Evolutionary conservation across 2,888 invertebrate species (phyloP).

Genomic region (Drosophila birchii): DNA sequence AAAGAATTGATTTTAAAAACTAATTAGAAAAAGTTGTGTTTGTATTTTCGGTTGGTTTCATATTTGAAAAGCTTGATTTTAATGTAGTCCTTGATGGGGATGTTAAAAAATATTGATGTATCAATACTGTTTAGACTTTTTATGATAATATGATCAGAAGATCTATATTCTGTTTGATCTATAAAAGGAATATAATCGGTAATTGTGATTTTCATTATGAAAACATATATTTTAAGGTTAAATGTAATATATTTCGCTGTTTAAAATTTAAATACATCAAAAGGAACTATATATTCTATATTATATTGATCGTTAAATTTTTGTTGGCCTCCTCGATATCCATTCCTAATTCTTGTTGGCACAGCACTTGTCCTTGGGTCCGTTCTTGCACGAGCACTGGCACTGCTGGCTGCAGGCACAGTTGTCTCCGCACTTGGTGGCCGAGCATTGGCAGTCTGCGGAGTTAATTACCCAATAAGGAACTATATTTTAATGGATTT

Average conservation of each 20-base stretch:
- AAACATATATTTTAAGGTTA: not conserved
- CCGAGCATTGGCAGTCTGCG: slow-evolving; percentile 72
- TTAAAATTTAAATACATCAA: not conserved
- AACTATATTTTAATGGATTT: not conserved
- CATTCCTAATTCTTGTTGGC: slow-evolving; percentile 51
- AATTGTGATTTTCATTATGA: not conserved
- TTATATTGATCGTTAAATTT: not conserved
- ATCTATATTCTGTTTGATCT: no score
- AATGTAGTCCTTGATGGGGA: slow-evolving; percentile 37
- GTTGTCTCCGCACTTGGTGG: slow-evolving; percentile 73
- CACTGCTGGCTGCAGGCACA: slow-evolving; percentile 75
- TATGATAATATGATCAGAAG: not conserved
- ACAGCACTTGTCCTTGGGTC: slow-evolving; percentile 75
- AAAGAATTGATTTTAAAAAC: slow-evolving; percentile 73
- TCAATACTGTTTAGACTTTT: not conserved
- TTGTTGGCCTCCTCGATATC: not conserved
- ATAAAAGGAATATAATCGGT: not conserved
- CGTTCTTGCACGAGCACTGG: slow-evolving; percentile 73
- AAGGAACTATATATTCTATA: not conserved
- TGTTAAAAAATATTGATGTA: not conserved
- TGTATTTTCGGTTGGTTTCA: slow-evolving; percentile 4
- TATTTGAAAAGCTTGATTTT: not conserved
- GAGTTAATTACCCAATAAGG: not conserved
- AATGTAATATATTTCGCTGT: not conserved
- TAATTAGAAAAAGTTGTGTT: not conserved